Evolutionary conservation across 2,888 invertebrate species (phyloP), one percentile per base, ranked within the genome.

Genomic region (Seira sanloemensis): DNA sequence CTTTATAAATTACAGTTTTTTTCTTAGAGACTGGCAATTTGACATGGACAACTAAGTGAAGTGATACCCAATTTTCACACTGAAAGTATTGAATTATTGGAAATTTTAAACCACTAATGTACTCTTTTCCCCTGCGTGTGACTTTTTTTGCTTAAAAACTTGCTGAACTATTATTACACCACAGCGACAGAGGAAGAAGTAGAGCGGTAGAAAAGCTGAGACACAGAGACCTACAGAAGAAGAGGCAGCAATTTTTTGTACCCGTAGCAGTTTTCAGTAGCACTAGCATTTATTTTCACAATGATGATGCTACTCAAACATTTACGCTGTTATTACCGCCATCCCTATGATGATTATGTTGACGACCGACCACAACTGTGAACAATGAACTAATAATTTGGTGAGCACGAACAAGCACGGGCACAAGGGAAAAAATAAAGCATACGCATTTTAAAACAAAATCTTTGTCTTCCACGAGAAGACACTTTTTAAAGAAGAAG

Each of bases 361-460:
- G 68, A 77, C 68, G 69, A 77, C 77, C 68, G 69, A 77, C 77
- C 77, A 27, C 77, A 77, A 77, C 69, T 68, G 54, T 26, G 67
- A 58, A 54, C 69, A 27, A 18, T 24, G 72, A 78, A 71, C 78
- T 62, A 78, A 78, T 71, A 78, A 78, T 78, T 78, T 78, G 37
- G 37, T 37, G 67, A 23, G 62, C 71, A 77, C 77, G 65, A 66
- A 27, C n/a, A 12, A 9, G 26, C 16, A 74, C 25, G 18, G 65
- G 37, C 37, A 37, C 37, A 37, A 37, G 37, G 12, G 37, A 12
- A 37, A n/a, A n/a, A n/a, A n/a, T n/a, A n/a, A n/a, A n/a, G n/a
- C n/a, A n/a, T n/a, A n/a, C n/a, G n/a, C n/a, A n/a, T n/a, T n/a
- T n/a, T n/a, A n/a, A n/a, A n/a, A n/a, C n/a, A n/a, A n/a, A n/a